phyloP scores from a whole-genome alignment of 2,888 invertebrate genomes.

The Rugalucina vietnamica region DNA sequence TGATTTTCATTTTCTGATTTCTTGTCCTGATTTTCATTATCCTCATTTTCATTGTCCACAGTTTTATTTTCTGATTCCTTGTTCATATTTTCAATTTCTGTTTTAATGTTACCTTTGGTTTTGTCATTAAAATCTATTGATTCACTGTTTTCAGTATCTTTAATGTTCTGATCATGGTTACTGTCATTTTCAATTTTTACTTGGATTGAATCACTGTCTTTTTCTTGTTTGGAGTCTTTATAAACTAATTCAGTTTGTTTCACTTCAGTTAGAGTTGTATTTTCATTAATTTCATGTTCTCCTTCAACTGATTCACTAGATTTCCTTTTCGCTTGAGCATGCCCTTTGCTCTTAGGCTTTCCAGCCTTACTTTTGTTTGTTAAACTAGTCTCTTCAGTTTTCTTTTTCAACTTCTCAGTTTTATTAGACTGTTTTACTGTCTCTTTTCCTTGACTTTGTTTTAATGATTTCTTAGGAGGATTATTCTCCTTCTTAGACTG shows the following conservation, averaged over 20 bases:
- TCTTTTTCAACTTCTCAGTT: constrained; percentile 4
- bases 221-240: no score
- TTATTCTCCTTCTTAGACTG: not conserved
- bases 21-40: not conserved
- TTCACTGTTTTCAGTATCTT: not conserved
- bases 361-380: not conserved
- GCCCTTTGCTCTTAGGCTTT: not conserved
- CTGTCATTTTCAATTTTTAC: not conserved
- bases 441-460: constrained; percentile 7
- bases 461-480: not conserved
- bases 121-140: no score
- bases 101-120: no score
- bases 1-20: not conserved
- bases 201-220: not conserved
- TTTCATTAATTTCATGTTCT: no score
- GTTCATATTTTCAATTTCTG: no score
- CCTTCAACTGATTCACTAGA: not conserved
- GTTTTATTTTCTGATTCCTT: not conserved
- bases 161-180: not conserved
- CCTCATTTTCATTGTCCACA: constrained; percentile 18
- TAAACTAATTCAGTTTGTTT: no score
- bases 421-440: not conserved
- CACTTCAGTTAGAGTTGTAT: no score
- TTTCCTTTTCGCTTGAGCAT: not conserved
- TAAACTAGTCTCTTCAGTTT: constrained; percentile 3